Percentiles rank a stretch among this genome's conserved stretches.
phyloP scores from a whole-genome alignment of 2,888 invertebrate species.

The Trachelus iudaicus region DNA sequence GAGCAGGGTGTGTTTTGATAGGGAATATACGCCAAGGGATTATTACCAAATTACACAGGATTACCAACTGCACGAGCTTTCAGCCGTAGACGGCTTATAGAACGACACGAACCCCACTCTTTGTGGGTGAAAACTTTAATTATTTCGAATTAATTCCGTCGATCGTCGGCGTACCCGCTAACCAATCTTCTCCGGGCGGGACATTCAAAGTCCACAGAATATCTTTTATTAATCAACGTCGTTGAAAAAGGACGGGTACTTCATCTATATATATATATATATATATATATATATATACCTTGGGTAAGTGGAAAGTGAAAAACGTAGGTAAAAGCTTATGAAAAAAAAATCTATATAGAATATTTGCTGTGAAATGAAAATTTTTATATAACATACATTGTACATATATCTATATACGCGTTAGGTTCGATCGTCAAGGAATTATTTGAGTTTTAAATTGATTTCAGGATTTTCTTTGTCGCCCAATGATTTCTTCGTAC shows the following conservation, averaged over 20 bases:
- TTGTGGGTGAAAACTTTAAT: background rate
- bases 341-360: background rate
- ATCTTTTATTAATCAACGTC: background rate
- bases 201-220: background rate
- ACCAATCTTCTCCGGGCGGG: background rate
- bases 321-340: background rate
- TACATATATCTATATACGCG: too few relatives aligned
- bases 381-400: too few relatives aligned
- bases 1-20: conserved; percentile 36
- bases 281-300: background rate
- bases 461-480: background rate
- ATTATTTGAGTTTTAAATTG: background rate
- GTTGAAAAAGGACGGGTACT: background rate
- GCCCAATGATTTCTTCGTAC: background rate
- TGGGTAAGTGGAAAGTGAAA: background rate
- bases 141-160: conserved; percentile 5
- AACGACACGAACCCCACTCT: conserved; percentile 1
- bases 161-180: background rate
- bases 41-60: conserved; percentile 54
- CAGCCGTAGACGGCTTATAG: background rate
- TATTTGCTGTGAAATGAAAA: background rate
- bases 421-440: too few relatives aligned
- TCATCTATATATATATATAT: background rate
- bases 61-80: conserved; percentile 9
- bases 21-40: conserved; percentile 47